Base-by-base conservation (phyloP, 2,113 vertebrate genomes). In the Nibea albiflora region DNA sequence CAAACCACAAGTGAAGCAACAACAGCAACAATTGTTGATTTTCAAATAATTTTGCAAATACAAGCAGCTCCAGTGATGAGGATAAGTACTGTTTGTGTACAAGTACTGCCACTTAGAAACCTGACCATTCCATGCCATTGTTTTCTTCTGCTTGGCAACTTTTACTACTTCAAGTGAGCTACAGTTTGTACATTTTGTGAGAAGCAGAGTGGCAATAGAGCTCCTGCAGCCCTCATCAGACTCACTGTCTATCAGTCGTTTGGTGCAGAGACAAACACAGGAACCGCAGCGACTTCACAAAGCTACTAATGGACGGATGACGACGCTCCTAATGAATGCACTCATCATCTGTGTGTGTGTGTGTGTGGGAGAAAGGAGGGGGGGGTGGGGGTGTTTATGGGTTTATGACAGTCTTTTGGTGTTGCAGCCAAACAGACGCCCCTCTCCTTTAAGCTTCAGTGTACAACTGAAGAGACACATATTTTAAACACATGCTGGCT, bases 401-500 rank as follows among this genome's bases (percentile, higher is more conserved):
- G 66, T 92, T 92, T 90, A 92, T 91, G 89, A 91, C 88, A 86
- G 90, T 90, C 90, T 90, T 93, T 92, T 92, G 90, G 91, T 89
- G 86, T 87, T 76, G 86, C 88, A 92, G 92, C 90, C 93, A 93
- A 88, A 92, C 90, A 89, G 86, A 92, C 86, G 84, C 88, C 88
- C 83, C 75, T 88, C 75, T 88, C 81, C 73, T 93, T 89, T 80
- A 58, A 92, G 76, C 81, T 49, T 44, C 81, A 70, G 77, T 77
- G 85, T 80, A 73, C 68, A 82, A 84, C 78, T 86, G 80, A 75
- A 69, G 85, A 88, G 70, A 80, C 81, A 85, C 89, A 92, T 91
- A 87, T 94, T 95, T 93, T 56, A 52, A 93, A 92, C 95, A 95
- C 91, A 94, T 95, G 94, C 87, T 75, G 85, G 49, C 83, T 83